Percentiles rank a stretch among this genome's conserved stretches.
Conservation (phyloP, 2,113 vertebrate genomes). For the Phylloscopus trochiloides region DNA sequence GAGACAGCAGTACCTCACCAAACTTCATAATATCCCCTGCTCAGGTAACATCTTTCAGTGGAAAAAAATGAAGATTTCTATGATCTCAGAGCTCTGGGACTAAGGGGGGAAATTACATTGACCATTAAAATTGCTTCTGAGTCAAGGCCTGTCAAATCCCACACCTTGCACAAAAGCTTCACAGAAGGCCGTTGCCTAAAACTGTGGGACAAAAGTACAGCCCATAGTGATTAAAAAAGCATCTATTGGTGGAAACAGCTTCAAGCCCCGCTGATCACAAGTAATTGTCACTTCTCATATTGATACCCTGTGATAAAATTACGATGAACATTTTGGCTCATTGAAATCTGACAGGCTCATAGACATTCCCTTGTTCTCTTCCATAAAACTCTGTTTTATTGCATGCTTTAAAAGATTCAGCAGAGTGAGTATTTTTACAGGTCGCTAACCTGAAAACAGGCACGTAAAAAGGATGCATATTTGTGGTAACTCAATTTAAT, state of each 20-base stretch:
- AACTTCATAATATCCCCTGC: neutral
- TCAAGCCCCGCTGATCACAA: neutral
- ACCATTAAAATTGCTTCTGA: neutral
- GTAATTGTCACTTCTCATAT: neutral
- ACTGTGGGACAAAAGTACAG: neutral
- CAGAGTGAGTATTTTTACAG: neutral
- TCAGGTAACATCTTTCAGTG: neutral
- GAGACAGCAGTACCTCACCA: neutral
- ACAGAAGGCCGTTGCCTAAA: neutral
- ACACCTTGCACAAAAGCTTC: neutral
- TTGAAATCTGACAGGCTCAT: neutral
- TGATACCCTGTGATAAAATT: neutral
- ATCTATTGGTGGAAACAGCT: neutral
- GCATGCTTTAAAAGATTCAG: neutral
- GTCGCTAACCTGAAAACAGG: neutral
- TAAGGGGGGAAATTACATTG: neutral
- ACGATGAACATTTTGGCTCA: neutral
- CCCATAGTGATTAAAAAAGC: neutral
- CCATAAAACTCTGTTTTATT: constrained; percentile 12
- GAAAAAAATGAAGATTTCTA: neutral
- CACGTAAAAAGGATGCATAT: neutral
- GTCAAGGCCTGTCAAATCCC: neutral
- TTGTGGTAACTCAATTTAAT: neutral
- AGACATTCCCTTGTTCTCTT: neutral
- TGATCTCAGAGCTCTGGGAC: neutral